phyloP scores from a whole-genome alignment of 2,113 vertebrate genomes.

The Tupaia tana region DNA sequence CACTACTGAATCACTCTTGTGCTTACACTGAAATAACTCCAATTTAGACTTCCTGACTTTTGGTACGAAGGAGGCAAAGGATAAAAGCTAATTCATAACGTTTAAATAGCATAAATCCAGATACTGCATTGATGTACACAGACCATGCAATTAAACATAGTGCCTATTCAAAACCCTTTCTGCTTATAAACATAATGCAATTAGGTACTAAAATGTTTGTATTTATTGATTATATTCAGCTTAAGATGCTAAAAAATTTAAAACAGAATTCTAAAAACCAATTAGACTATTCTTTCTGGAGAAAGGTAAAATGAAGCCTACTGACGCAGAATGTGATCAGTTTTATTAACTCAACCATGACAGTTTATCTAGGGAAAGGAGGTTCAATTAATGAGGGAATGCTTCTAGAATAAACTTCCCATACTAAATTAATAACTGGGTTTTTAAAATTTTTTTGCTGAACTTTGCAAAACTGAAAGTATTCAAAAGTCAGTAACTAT shows the following conservation, averaged over 20 bases:
- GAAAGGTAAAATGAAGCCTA: background rate
- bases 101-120: background rate
- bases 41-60: background rate
- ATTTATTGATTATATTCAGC: background rate
- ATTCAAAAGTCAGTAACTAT: background rate
- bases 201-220: background rate
- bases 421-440: background rate
- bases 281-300: background rate
- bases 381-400: background rate
- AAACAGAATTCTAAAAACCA: conserved; percentile 33
- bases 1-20: rapidly evolving
- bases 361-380: background rate
- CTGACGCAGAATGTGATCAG: background rate
- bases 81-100: background rate
- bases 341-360: background rate
- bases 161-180: background rate
- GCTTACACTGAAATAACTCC: background rate
- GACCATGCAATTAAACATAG: background rate
- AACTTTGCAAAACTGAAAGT: background rate
- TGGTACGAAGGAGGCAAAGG: background rate
- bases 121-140: background rate
- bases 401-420: background rate
- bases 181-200: conserved; percentile 10
- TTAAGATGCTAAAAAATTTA: background rate
- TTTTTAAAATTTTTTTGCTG: no score